Evolutionary conservation across 2,888 invertebrate genomes (phyloP).

Genomic region (Ditula angustiorana): DNA sequence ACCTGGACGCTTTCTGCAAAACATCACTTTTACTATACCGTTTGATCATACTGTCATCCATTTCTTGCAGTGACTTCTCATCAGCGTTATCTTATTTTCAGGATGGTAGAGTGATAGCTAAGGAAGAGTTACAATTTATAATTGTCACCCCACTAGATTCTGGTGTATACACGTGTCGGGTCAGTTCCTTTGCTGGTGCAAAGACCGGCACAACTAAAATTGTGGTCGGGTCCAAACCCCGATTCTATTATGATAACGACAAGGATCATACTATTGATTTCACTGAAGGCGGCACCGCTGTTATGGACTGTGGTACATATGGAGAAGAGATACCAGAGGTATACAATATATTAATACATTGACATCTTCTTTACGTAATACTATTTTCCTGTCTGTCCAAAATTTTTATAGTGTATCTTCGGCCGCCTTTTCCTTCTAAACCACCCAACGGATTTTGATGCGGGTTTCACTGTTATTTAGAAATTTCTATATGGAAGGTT

Average conservation of each 20-base stretch:
- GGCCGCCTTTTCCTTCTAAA: no score
- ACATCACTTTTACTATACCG: no score
- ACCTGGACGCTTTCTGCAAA: no score
- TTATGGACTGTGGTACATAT: slow-evolving; percentile 54
- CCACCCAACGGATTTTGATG: no score
- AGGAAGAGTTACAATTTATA: slow-evolving; percentile 48
- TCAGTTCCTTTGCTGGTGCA: slow-evolving; percentile 51
- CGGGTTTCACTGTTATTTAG: no score
- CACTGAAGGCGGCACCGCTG: slow-evolving; percentile 37
- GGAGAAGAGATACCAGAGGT: slow-evolving; percentile 59
- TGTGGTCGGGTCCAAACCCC: slow-evolving; percentile 56
- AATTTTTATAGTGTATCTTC: no score
- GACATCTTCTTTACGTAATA: no score
- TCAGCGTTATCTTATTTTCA: slow-evolving; percentile 50
- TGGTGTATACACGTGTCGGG: slow-evolving; percentile 63
- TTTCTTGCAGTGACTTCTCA: no score
- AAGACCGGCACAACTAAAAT: slow-evolving; percentile 49
- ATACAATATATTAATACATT: slow-evolving; percentile 18
- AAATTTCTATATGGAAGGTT: no score
- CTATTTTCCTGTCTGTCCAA: no score
- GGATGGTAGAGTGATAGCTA: slow-evolving; percentile 47
- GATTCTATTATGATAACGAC: slow-evolving; percentile 45
- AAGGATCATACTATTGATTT: slow-evolving; percentile 50
- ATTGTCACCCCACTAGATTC: slow-evolving; percentile 49
- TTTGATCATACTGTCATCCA: no score